Percentiles rank a stretch among this genome's conserved stretches.
These are phyloP conservation scores for Creontiades dilutus DNA, from an alignment of 2,888 invertebrate species.

Conservation along the genomic window DNA sequence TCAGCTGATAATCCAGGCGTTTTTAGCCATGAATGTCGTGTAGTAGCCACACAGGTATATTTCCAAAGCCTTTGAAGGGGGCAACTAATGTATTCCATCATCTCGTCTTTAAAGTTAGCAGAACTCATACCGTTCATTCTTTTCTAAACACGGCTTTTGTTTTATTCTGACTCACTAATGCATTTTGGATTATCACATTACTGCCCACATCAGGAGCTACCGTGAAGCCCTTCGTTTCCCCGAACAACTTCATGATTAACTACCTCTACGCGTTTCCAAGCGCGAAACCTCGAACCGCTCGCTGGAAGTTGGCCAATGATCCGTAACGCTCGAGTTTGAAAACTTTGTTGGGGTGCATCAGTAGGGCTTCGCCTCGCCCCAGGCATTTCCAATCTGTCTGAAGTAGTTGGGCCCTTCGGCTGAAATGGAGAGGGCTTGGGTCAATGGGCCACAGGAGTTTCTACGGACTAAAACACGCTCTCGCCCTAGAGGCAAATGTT, in stretches of 20 bases:
- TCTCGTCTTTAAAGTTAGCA: no score
- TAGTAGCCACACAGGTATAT: no score
- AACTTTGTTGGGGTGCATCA: not conserved
- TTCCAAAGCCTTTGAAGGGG: no score
- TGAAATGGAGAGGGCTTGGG: not conserved
- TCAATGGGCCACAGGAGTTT: not conserved
- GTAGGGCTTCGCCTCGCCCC: not conserved
- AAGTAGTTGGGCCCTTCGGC: not conserved
- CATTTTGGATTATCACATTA: no score
- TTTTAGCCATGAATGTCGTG: no score
- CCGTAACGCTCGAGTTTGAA: not conserved
- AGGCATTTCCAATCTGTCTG: slow-evolving; percentile 32
- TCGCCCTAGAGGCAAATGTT: not conserved
- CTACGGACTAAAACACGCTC: not conserved
- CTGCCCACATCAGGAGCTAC: not conserved
- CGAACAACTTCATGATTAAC: slow-evolving; percentile 20
- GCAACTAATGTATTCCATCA: no score
- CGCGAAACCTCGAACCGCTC: not conserved
- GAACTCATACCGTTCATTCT: no score
- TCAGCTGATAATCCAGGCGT: no score
- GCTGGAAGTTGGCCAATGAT: not conserved
- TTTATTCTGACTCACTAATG: no score
- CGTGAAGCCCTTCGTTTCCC: not conserved
- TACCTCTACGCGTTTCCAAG: not conserved
- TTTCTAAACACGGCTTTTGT: no score